phyloP scores from a whole-genome alignment of 2,888 invertebrate species.

The Thera britannica region DNA sequence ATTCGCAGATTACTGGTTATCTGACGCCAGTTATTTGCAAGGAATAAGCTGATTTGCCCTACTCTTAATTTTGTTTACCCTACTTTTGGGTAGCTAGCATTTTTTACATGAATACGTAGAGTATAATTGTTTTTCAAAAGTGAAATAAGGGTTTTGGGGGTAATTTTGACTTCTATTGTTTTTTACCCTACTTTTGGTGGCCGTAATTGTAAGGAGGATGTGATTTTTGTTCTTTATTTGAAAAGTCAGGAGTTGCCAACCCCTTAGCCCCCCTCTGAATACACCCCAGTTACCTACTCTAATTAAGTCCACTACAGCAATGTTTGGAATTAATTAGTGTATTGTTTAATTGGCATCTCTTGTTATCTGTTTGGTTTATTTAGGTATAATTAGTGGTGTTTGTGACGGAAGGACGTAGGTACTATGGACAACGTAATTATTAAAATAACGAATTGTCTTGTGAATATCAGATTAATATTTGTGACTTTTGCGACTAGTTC shows the following conservation, averaged over 20 bases:
- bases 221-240: neutral
- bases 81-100: no score
- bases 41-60: no score
- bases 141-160: neutral
- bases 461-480: neutral
- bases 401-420: slow-evolving; percentile 67
- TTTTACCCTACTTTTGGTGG: neutral
- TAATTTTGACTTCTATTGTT: neutral
- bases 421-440: slow-evolving; percentile 35
- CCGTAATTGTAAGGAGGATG: neutral
- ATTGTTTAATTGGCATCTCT: slow-evolving; percentile 85
- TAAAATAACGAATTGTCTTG: neutral
- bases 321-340: slow-evolving; percentile 85
- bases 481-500: neutral
- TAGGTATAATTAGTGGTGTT: slow-evolving; percentile 80
- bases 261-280: slow-evolving; percentile 11
- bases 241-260: neutral
- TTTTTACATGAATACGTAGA: neutral
- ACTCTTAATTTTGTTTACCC: no score
- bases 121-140: slow-evolving; percentile 57
- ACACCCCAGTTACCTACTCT: slow-evolving; percentile 62
- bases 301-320: slow-evolving; percentile 84
- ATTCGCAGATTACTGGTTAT: no score
- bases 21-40: no score
- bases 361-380: slow-evolving; percentile 84